Evolutionary conservation across 2,113 vertebrate species (phyloP).

Genomic region (Camarhynchus parvulus): DNA sequence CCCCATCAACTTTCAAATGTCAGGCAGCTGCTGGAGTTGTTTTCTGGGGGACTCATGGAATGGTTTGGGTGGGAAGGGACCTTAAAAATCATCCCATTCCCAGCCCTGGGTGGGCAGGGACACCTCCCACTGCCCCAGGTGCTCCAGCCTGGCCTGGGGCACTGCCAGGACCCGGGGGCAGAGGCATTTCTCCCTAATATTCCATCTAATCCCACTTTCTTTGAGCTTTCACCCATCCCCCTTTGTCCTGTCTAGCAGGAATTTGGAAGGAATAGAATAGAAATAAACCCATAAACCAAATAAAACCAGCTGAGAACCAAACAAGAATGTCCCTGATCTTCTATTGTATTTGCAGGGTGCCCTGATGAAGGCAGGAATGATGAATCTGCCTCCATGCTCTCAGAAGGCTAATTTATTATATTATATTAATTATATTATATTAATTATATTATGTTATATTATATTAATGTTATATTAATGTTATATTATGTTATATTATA

Average conservation of each 20-base stretch:
- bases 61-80: background rate
- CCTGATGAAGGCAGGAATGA: too few relatives aligned
- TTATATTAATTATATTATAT: too few relatives aligned
- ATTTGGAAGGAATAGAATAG: background rate
- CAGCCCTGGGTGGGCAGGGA: background rate
- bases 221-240: background rate
- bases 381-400: too few relatives aligned
- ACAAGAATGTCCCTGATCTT: too few relatives aligned
- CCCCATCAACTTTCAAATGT: accelerated
- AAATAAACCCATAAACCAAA: background rate
- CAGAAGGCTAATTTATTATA: too few relatives aligned
- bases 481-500: too few relatives aligned
- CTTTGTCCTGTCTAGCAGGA: background rate
- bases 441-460: too few relatives aligned
- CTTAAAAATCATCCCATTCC: background rate
- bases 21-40: background rate
- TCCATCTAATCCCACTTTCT: too few relatives aligned
- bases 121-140: accelerated
- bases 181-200: background rate
- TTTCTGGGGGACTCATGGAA: background rate
- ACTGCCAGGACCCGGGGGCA: background rate
- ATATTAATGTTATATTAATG: too few relatives aligned
- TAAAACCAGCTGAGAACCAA: background rate
- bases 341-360: too few relatives aligned
- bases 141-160: background rate